Conservation (phyloP, 2,113 vertebrate genomes). For the Dicentrarchus labrax region DNA sequence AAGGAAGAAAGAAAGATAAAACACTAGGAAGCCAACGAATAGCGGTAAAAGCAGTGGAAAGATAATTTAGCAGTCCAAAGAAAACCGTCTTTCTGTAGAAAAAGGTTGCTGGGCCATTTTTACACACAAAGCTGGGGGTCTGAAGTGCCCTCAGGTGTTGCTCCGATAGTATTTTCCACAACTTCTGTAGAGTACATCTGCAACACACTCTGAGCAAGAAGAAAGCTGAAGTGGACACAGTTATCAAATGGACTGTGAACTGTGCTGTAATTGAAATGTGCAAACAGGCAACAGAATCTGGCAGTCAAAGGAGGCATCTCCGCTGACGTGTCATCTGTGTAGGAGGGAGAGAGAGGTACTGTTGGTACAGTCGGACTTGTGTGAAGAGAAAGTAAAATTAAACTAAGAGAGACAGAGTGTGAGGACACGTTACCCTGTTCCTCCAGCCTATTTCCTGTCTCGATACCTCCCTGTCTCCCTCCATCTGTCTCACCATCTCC, state of each 20-base stretch:
- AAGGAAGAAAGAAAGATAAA: constrained; percentile 14
- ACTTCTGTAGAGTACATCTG: constrained; percentile 1
- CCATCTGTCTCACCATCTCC: constrained; percentile 9
- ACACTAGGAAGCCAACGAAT: constrained; percentile 1
- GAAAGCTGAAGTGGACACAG: constrained; percentile 13
- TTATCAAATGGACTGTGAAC: constrained; percentile 49
- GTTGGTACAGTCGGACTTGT: constrained; percentile 19
- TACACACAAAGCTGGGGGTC: background rate
- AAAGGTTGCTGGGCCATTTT: constrained; percentile 4
- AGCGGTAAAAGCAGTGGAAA: background rate
- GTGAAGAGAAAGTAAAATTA: constrained; percentile 1
- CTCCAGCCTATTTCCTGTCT: constrained; percentile 38
- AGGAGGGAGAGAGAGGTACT: background rate
- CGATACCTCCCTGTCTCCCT: constrained; percentile 26
- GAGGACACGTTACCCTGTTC: background rate
- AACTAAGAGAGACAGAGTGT: constrained; percentile 3
- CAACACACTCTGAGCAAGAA: background rate
- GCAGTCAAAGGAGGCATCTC: constrained; percentile 1
- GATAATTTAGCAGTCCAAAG: constrained; percentile 19
- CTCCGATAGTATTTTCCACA: background rate
- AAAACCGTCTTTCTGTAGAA: background rate
- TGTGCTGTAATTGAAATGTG: constrained; percentile 49
- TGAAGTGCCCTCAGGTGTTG: constrained; percentile 11
- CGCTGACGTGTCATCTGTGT: constrained; percentile 29
- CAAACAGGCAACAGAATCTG: constrained; percentile 17